These are phyloP conservation scores for Atrichornis clamosus DNA, from an alignment of 2,113 vertebrate genomes.

Conservation along the genomic window DNA sequence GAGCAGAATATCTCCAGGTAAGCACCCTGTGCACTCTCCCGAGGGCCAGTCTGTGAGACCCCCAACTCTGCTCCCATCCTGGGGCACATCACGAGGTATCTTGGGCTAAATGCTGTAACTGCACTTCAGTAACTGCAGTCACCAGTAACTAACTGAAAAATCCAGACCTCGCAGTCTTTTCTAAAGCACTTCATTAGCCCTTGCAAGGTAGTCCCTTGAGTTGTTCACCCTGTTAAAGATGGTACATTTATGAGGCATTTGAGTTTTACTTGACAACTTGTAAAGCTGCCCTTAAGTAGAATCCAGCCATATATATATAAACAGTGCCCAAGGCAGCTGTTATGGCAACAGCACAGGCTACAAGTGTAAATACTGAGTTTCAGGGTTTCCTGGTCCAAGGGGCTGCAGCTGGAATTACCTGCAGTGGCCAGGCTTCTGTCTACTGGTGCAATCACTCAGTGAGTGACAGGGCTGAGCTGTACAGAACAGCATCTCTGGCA, in stretches of 20 bases:
- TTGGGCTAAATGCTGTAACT: background rate
- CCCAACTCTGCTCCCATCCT: background rate
- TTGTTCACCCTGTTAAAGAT: background rate
- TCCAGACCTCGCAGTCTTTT: background rate
- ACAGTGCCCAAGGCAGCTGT: background rate
- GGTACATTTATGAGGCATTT: background rate
- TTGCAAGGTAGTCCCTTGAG: background rate
- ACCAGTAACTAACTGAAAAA: background rate
- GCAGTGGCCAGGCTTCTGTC: background rate
- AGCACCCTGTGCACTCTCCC: background rate
- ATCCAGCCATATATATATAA: background rate
- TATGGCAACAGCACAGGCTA: background rate
- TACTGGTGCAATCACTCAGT: background rate
- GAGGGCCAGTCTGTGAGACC: background rate
- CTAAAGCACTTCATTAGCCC: background rate
- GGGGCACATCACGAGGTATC: accelerated
- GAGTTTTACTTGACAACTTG: background rate
- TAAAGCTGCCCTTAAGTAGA: background rate
- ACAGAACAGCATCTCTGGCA: background rate
- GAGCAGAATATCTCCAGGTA: background rate
- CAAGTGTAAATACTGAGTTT: background rate
- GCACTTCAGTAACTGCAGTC: background rate
- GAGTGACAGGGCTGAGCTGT: background rate
- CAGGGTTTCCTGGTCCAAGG: background rate
- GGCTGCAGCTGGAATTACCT: background rate